Evolutionary conservation across 2,888 invertebrate genomes (phyloP), one percentile per base, ranked within the genome.

Genomic region (Suillia variegata): DNA sequence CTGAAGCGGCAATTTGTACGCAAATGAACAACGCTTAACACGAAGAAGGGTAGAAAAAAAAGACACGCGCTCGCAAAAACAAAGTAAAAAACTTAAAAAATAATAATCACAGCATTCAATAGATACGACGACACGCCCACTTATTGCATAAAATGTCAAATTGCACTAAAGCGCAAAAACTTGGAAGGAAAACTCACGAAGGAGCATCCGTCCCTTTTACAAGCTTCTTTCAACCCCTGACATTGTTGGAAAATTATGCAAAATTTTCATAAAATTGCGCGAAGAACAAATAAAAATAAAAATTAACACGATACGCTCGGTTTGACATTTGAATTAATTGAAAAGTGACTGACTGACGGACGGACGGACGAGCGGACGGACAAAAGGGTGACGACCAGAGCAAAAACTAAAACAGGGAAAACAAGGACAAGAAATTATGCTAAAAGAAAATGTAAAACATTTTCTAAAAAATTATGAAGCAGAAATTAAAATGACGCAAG

Each of bases 221-320:
- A 31, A 31, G 31, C 31, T n/a, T n/a, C n/a, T n/a, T n/a, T n/a
- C n/a, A n/a, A n/a, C n/a, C n/a, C n/a, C n/a, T n/a, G n/a, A n/a
- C n/a, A n/a, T n/a, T n/a, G n/a, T n/a, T n/a, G n/a, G n/a, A n/a
- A 31, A 31, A 31, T 31, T 31, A 31, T 31, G 31, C 31, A 31
- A 31, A 31, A 31, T 31, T 31, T 31, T 31, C 6, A 31, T 31
- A 31, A 31, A 31, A 31, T 12, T 31, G 31, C 31, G 31, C 31
- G 12, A 13, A n/a, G n/a, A n/a, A n/a, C n/a, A n/a, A n/a, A n/a
- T n/a, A n/a, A 38, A 38, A 74, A 75, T 75, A 75, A 74, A 72
- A 72, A 75, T 72, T 72, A 75, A 72, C 72, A 75, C 69, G 72
- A 69, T 72, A 72, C 74, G 72, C 75, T 71, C 72, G 74, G 75